Base-by-base conservation (phyloP, 2,113 vertebrate species). In the Podarcis muralis region DNA sequence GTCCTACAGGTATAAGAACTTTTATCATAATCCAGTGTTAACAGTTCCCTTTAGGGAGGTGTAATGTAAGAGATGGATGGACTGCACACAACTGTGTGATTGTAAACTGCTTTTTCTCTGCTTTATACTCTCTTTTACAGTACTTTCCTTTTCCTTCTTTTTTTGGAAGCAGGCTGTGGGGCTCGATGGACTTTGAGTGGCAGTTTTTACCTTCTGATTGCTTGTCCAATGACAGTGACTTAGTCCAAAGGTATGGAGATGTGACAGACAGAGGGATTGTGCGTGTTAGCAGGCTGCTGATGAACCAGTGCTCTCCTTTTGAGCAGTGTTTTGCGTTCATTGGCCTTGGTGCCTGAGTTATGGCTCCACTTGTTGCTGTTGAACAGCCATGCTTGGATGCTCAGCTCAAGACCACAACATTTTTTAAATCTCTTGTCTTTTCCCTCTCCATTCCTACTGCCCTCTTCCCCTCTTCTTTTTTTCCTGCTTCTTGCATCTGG, bases 401-500 rank as follows among this genome's bases (percentile, higher is more conserved):
- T 93, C 48, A 69, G 23, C 12, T 89, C 86, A 91, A 35, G 62
- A 83, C 18, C 27, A 37, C 22, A 65, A 13, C 30, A 48, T 35
- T 83, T 62, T 76, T 68, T 88, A 83, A 83, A 76, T 74, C 27
- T 30, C 83, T 23, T 5, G 32, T 40, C 74, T 43, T 8, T 3
- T 72, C 92, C 77, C 57, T 0, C 77, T 87, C 83, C 71, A 86
- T 92, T 23, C 35, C 59, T 30, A 40, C 27, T 69, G 40, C 25
- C 23, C 48, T 37, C 40, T 80, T 59, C 57, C 62, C 35, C 35
- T n/a, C 57, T 16, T 27, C 40, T 9, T 3, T 85, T 84, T 92
- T 35, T 48, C 75, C 78, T 82, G 37, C 72, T 1, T 89, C 7
- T 1, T 94, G 87, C 91, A 93, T 96, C 93, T 84, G 6, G 93